Evolutionary conservation across 2,797 vertebrate species (phyloP).

Genomic region (Allobates femoralis): DNA sequence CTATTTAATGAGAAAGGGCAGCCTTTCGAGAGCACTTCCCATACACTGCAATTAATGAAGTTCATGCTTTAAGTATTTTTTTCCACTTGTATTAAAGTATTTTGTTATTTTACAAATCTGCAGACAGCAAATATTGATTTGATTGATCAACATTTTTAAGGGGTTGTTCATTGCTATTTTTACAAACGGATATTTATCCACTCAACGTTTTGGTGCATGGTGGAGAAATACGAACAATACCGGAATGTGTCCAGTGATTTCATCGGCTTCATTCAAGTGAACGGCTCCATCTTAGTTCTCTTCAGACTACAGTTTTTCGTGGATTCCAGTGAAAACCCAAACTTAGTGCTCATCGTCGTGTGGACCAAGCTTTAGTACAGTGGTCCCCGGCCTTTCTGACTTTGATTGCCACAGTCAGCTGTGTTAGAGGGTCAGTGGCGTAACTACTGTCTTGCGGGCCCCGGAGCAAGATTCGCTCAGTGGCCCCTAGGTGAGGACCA

Average conservation of each 20-base stretch:
- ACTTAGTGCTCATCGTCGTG: no score
- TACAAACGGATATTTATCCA: no score
- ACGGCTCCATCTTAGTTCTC: neutral
- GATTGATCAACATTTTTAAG: neutral
- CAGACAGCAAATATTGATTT: no score
- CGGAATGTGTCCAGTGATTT: neutral
- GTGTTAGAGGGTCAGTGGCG: no score
- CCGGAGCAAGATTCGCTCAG: no score
- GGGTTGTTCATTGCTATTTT: no score
- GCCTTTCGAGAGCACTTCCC: constrained; percentile 5
- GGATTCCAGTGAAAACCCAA: neutral
- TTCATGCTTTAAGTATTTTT: neutral
- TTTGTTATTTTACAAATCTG: neutral
- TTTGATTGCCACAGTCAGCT: no score
- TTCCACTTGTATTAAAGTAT: neutral
- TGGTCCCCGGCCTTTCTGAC: no score
- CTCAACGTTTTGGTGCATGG: neutral
- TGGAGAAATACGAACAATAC: neutral
- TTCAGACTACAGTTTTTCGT: neutral
- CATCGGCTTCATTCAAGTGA: neutral
- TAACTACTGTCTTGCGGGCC: no score
- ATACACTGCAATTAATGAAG: neutral
- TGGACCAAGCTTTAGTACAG: neutral
- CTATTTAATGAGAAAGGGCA: neutral
- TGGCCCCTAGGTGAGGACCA: no score